Percentiles rank a stretch among this genome's conserved stretches.
Evolutionary conservation across 2,113 vertebrate genomes (phyloP).

Genomic region (Myotis davidii): DNA sequence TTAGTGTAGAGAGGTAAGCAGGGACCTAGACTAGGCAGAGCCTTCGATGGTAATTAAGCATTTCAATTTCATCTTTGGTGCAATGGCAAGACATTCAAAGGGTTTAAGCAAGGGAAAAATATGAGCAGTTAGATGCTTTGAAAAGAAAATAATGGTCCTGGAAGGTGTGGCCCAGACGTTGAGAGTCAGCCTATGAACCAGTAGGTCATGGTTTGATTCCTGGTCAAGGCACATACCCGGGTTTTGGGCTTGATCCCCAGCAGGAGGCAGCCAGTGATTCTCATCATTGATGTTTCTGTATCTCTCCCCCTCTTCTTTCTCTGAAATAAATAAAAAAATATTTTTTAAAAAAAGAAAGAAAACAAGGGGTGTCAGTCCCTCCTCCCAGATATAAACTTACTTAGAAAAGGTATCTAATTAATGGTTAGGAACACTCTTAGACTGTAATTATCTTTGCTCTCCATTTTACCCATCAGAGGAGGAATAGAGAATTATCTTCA

Average conservation of each 20-base stretch:
- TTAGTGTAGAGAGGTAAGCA: not conserved
- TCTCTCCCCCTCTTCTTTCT: not conserved
- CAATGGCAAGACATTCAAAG: not conserved
- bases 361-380: not conserved
- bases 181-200: no score
- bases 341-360: not conserved
- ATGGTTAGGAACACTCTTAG: conserved; percentile 44
- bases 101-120: not conserved
- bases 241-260: not conserved
- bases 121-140: not conserved
- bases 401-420: conserved; percentile 61
- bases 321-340: not conserved
- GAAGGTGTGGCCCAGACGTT: not conserved
- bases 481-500: conserved; percentile 58
- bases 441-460: conserved; percentile 65
- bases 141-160: not conserved
- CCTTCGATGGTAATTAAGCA: not conserved
- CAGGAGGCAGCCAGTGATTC: no score
- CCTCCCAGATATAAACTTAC: not conserved
- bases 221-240: not conserved
- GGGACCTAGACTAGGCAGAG: not conserved
- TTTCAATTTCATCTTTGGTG: not conserved
- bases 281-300: not conserved
- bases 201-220: no score
- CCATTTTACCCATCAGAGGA: conserved; percentile 42